These are phyloP conservation scores for Andrena haemorrhoa DNA, from an alignment of 2,888 invertebrate genomes.

Conservation along the genomic window DNA sequence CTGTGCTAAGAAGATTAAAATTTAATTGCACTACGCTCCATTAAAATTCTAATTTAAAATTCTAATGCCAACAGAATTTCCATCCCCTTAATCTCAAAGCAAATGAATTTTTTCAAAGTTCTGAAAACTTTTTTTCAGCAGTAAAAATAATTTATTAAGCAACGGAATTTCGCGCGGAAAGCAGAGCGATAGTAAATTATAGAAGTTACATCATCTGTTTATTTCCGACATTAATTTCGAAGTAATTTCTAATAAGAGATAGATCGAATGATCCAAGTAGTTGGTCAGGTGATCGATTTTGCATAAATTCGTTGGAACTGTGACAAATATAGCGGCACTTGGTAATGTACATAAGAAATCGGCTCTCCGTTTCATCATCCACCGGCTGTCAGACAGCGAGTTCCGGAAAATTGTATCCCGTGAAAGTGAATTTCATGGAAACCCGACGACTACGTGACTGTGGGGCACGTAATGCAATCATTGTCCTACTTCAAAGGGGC, in stretches of 20 bases:
- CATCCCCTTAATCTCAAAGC: too few relatives aligned
- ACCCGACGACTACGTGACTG: conserved; percentile 31
- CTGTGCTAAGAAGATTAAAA: not conserved
- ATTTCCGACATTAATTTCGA: not conserved
- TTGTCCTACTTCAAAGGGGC: not conserved
- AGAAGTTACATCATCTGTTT: too few relatives aligned
- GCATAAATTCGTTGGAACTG: not conserved
- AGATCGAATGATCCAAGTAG: not conserved
- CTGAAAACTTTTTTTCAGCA: too few relatives aligned
- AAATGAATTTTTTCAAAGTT: too few relatives aligned
- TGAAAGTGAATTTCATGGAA: conserved; percentile 56
- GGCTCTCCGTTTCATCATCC: conserved; percentile 22
- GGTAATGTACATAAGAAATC: not conserved
- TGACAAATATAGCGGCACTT: not conserved
- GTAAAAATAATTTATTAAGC: too few relatives aligned
- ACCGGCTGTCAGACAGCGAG: not conserved
- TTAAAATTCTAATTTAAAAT: not conserved
- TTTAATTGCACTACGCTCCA: not conserved
- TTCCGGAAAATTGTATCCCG: conserved; percentile 1
- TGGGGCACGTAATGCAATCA: not conserved
- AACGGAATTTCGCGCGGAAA: too few relatives aligned
- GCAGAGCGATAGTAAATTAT: too few relatives aligned
- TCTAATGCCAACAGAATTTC: not conserved
- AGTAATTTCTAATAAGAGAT: not conserved
- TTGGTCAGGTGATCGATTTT: not conserved